phyloP scores from a whole-genome alignment of 2,113 vertebrate genomes.

The Oenanthe oenanthe region DNA sequence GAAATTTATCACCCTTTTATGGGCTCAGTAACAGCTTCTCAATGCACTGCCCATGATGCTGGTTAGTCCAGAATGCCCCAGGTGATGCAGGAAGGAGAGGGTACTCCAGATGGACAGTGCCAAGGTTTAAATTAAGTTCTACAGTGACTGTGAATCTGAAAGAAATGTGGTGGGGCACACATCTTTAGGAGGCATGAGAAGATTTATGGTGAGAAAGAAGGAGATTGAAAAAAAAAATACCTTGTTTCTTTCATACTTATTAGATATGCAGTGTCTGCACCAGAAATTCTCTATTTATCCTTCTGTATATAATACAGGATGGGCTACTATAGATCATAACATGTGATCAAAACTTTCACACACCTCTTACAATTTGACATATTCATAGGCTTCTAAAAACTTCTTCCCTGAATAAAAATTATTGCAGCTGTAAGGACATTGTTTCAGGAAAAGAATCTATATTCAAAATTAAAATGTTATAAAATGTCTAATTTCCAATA shows the following conservation, averaged over 20 bases:
- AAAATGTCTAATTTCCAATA: background rate
- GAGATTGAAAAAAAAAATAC: background rate
- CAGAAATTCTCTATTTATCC: background rate
- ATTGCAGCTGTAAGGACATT: background rate
- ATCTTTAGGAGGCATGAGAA: background rate
- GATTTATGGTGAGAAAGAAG: background rate
- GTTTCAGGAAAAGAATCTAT: background rate
- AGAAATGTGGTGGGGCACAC: background rate
- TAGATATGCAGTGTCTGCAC: background rate
- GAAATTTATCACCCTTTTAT: background rate
- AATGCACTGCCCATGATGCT: background rate
- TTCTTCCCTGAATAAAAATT: background rate
- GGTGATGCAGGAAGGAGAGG: fast-evolving
- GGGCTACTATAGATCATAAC: background rate
- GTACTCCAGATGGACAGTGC: background rate
- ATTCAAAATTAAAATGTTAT: background rate
- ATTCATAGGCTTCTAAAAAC: background rate
- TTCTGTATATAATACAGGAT: background rate
- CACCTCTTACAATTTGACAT: background rate
- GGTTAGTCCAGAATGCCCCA: background rate
- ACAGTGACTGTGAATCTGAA: background rate
- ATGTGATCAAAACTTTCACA: background rate
- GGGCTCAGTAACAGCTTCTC: background rate
- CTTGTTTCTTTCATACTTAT: background rate
- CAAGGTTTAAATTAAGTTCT: background rate